phyloP scores from a whole-genome alignment of 2,888 invertebrate species.

The Acronicta leporina region DNA sequence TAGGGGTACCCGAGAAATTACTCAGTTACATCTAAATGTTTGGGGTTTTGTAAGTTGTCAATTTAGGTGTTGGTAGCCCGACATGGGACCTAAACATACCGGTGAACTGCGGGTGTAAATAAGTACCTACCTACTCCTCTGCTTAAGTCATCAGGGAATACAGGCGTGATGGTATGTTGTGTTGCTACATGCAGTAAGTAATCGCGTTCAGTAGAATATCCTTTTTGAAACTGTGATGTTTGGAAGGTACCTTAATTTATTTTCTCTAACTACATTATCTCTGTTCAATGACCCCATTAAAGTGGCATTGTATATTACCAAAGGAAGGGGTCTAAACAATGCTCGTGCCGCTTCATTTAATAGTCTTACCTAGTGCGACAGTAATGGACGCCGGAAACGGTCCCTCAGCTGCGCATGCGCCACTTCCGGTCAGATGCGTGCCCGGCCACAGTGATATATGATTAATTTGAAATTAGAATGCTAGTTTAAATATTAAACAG shows the following conservation, averaged over 20 bases:
- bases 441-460: conserved; percentile 72
- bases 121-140: too few species aligned
- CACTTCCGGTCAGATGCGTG: conserved; percentile 83
- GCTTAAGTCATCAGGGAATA: too few species aligned
- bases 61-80: too few species aligned
- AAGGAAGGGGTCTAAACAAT: conserved; percentile 78
- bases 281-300: conserved; percentile 75
- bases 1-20: too few species aligned
- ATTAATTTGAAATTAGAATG: conserved; percentile 70
- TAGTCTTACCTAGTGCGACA: conserved; percentile 71
- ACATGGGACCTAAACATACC: too few species aligned
- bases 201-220: too few species aligned
- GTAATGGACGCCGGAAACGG: conserved; percentile 78
- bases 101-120: too few species aligned
- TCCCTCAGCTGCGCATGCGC: conserved; percentile 74
- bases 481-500: conserved; percentile 61
- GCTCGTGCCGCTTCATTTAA: conserved; percentile 80
- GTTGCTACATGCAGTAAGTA: too few species aligned
- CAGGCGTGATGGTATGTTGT: too few species aligned
- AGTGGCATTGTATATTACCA: conserved; percentile 57
- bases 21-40: too few species aligned
- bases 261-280: conserved; percentile 45
- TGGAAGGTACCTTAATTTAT: background rate
- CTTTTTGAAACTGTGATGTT: background rate
- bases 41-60: too few species aligned